These are phyloP conservation scores for Apteryx owenii DNA, from an alignment of 2,113 vertebrate genomes.

Conservation along the genomic window DNA sequence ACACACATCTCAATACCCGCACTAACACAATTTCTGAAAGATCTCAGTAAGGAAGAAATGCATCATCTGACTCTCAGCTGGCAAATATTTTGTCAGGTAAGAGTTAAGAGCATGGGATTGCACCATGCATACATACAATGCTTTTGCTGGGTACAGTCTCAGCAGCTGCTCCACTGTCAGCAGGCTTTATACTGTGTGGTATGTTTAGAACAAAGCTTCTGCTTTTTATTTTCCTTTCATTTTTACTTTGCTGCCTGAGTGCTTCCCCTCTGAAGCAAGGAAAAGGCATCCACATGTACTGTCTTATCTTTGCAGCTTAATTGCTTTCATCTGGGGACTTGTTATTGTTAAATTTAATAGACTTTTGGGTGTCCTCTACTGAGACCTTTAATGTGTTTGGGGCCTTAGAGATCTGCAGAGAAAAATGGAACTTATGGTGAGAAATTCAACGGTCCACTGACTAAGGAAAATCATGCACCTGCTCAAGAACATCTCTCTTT, in stretches of 20 bases:
- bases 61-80: background rate
- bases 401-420: constrained; percentile 33
- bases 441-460: constrained; percentile 32
- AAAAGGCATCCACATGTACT: constrained; percentile 24
- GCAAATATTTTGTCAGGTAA: background rate
- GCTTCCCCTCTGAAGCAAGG: background rate
- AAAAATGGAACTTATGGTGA: constrained; percentile 50
- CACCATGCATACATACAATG: background rate
- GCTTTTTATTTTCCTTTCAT: background rate
- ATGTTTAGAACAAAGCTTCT: background rate
- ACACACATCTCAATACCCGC: background rate
- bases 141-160: background rate
- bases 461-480: constrained; percentile 33
- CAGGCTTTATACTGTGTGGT: background rate
- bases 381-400: constrained; percentile 41
- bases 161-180: background rate
- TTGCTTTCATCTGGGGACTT: constrained; percentile 63
- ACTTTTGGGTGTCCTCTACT: constrained; percentile 56
- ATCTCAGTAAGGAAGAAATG: background rate
- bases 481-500: constrained; percentile 31
- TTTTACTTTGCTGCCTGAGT: background rate
- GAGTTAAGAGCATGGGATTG: background rate
- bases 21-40: background rate
- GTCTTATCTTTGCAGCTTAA: constrained; percentile 56
- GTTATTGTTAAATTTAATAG: constrained; percentile 71